Base-by-base conservation (phyloP, 2,797 vertebrate species). In the Graptemys geographica region DNA sequence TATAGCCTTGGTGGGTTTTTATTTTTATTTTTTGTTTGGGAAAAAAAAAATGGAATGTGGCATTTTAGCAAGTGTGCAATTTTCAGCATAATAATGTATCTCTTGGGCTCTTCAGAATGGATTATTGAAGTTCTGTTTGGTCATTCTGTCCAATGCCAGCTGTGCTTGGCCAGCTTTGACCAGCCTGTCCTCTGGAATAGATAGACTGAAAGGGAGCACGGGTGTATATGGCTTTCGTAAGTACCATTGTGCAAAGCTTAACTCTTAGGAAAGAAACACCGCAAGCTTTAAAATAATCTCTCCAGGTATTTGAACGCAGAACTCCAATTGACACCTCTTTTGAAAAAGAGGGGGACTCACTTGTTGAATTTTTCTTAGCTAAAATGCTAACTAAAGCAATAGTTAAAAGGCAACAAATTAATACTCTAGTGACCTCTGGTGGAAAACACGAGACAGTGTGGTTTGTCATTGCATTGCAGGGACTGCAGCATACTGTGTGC, bases 371-470 rank as follows among this genome's bases (percentile, higher is more conserved):
- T n/a, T n/a, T n/a, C n/a, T n/a, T n/a, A n/a, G n/a, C n/a, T n/a
- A n/a, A n/a, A n/a, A n/a, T n/a, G n/a, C n/a, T n/a, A n/a, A 41
- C 9, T 6, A 28, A 76, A 88, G 76, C 78, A 27, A 19, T 49
- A 79, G 52, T 78, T 53, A 27, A 79, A 33, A 86, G 28, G 41
- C 25, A 79, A 21, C 84, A 93, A 88, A 27, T 81, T 95, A 92
- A 72, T 96, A 49, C 96, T 97, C 86, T 97, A 95, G 96, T 97
- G 98, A 98, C 98, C 97, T 97, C 98, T 98, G 97, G 97, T 98
- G 98, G 98, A 94, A 89, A 86, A 49, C 8, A 4, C 28, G 76
- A 78, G 89, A 47, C 51, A 86, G 55, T 86, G 44, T 76, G 28
- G 11, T 7, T 69, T 86, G 2, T 55, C 62, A 33, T 65, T 90